A percentile compares a stretch with the other conserved stretches of the same genome.
These are phyloP conservation scores for Mesembrinibis cayennensis DNA, from an alignment of 2,113 vertebrate species.

Conservation along the genomic window DNA sequence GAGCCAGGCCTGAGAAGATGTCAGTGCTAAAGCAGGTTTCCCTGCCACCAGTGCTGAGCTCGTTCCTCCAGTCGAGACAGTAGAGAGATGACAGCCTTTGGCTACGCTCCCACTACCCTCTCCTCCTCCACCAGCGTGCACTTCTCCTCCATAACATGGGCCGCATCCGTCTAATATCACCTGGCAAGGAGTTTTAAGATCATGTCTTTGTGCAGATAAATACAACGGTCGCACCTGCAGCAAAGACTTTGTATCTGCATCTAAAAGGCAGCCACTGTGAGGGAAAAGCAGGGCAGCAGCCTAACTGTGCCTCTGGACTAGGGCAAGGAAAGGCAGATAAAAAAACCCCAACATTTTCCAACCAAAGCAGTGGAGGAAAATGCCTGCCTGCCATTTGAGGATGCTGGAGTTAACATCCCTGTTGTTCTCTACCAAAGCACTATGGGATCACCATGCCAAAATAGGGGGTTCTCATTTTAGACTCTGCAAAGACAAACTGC, in stretches of 20 bases:
- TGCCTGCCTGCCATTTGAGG: neutral
- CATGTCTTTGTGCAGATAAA: neutral
- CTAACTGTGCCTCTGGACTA: neutral
- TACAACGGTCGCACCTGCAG: neutral
- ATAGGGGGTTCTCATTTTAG: rapidly evolving
- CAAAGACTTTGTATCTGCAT: neutral
- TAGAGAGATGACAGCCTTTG: neutral
- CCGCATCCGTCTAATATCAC: neutral
- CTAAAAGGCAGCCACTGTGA: neutral
- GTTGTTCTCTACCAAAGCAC: neutral
- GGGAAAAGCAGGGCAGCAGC: neutral
- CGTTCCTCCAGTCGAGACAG: neutral
- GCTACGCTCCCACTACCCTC: neutral
- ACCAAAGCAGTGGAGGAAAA: neutral
- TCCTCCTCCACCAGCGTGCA: neutral
- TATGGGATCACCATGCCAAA: neutral
- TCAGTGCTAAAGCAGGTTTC: neutral
- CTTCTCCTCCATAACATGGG: neutral
- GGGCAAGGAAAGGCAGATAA: neutral
- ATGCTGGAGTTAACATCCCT: neutral
- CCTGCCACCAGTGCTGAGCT: neutral
- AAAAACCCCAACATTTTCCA: neutral
- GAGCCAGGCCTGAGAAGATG: neutral
- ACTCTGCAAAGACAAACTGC: neutral
- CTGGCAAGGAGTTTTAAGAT: neutral